These are phyloP conservation scores for Oxyura jamaicensis DNA, from an alignment of 2,113 vertebrate genomes.

Conservation along the genomic window DNA sequence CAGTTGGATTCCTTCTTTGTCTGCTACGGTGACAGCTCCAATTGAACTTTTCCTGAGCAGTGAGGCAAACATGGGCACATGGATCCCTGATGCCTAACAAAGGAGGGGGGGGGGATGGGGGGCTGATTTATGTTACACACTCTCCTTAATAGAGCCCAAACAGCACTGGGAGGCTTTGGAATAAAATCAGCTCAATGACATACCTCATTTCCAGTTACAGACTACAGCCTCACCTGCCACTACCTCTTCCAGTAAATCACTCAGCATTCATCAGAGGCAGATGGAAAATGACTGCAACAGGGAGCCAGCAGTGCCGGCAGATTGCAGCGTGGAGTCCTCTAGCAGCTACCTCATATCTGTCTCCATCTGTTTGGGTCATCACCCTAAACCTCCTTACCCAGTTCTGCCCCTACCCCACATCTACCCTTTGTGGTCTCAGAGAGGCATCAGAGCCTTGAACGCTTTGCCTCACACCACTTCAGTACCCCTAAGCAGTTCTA, in stretches of 20 bases:
- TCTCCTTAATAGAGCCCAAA: background rate
- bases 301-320: background rate
- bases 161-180: background rate
- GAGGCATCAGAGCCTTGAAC: background rate
- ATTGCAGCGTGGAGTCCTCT: background rate
- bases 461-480: background rate
- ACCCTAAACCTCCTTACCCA: background rate
- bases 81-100: background rate
- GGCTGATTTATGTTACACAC: background rate
- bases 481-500: background rate
- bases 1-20: constrained; percentile 21
- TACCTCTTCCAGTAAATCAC: background rate
- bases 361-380: background rate
- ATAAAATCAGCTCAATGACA: background rate
- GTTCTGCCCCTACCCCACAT: background rate
- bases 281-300: background rate
- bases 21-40: constrained; percentile 30
- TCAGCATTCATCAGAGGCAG: background rate
- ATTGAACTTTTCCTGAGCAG: background rate
- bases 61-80: background rate
- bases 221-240: constrained; percentile 31
- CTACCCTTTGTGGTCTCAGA: background rate
- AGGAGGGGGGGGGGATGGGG: background rate
- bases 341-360: background rate
- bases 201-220: constrained; percentile 43